phyloP scores from a whole-genome alignment of 2,888 invertebrate genomes.

The Yponomeuta plumbellus region DNA sequence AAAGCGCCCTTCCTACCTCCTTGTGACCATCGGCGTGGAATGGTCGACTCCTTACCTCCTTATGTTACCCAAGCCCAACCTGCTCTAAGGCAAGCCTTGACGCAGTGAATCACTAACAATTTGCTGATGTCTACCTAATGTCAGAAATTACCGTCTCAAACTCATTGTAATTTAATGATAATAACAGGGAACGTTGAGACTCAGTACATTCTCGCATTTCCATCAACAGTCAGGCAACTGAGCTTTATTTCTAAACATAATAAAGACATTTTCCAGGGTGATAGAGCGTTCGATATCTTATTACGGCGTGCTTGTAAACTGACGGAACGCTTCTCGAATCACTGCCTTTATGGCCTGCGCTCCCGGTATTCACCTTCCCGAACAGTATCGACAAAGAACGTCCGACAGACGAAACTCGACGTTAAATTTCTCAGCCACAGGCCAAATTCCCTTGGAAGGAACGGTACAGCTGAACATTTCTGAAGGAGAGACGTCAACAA shows the following conservation, averaged over 20 bases:
- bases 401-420: background rate
- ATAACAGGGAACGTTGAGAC: background rate
- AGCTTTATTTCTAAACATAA: slow-evolving; percentile 42
- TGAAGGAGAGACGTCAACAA: slow-evolving; percentile 21
- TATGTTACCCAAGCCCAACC: no score
- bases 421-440: background rate
- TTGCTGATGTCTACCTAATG: no score
- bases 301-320: slow-evolving; percentile 62
- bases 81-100: no score
- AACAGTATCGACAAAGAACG: slow-evolving; percentile 30
- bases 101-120: no score
- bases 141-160: no score
- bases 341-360: slow-evolving; percentile 57
- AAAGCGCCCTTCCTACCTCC: no score
- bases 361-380: slow-evolving; percentile 55
- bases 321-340: slow-evolving; percentile 57
- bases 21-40: no score
- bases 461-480: background rate
- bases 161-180: background rate
- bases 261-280: slow-evolving; percentile 56
- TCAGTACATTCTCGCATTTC: background rate
- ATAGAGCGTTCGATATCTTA: slow-evolving; percentile 63
- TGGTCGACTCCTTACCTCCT: no score
- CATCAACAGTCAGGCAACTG: background rate
- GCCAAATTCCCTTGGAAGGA: background rate